phyloP scores from a whole-genome alignment of 2,113 vertebrate genomes.

The Caracal caracal region DNA sequence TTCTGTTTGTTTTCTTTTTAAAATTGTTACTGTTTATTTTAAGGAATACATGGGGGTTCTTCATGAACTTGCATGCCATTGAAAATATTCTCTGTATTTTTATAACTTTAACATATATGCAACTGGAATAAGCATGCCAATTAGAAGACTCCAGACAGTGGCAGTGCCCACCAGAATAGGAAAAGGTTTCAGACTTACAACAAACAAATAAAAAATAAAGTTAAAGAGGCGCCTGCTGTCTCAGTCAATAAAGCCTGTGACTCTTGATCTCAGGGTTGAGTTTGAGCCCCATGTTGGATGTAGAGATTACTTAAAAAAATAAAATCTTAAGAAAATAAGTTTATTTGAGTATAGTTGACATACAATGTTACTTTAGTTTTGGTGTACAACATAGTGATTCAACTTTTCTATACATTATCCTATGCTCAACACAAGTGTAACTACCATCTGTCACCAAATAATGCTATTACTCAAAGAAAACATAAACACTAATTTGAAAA shows the following conservation, averaged over 20 bases:
- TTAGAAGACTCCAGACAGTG: background rate
- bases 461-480: background rate
- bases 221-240: background rate
- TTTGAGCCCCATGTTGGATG: background rate
- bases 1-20: background rate
- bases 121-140: background rate
- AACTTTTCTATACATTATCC: background rate
- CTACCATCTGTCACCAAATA: background rate
- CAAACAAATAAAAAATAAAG: background rate
- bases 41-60: background rate
- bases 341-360: background rate
- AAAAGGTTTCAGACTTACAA: background rate
- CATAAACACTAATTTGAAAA: too few relatives aligned
- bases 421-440: background rate
- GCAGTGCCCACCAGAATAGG: background rate
- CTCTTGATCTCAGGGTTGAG: background rate
- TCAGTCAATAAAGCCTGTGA: background rate
- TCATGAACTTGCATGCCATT: background rate
- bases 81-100: background rate
- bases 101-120: background rate
- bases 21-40: background rate
- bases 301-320: background rate
- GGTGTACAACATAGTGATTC: background rate
- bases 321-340: background rate
- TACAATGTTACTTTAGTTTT: background rate